Evolutionary conservation across 2,797 vertebrate genomes (phyloP).

Genomic region (Sarcoramphus papa): DNA sequence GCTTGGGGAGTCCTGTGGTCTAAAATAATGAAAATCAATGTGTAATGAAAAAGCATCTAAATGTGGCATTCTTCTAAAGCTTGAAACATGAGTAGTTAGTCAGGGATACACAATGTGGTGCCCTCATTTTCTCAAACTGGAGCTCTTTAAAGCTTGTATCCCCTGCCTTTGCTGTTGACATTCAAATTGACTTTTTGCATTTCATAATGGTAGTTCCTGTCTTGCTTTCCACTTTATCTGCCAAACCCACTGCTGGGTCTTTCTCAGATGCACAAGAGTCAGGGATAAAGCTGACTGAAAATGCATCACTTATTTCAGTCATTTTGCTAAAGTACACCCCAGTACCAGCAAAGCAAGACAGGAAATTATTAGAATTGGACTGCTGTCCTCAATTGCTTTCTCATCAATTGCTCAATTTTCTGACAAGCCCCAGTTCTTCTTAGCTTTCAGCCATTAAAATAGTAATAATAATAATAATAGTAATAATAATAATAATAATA

Average conservation of each 20-base stretch:
- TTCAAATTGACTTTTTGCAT: conserved; percentile 73
- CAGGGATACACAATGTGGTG: not conserved
- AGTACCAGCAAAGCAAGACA: conserved; percentile 47
- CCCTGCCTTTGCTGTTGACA: conserved; percentile 63
- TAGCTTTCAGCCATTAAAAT: conserved; percentile 24
- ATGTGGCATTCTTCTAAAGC: not conserved
- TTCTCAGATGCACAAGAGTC: conserved; percentile 60
- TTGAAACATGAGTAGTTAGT: conserved; percentile 7
- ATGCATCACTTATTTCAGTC: conserved; percentile 65
- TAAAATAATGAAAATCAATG: conserved; percentile 24
- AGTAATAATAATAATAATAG: not conserved
- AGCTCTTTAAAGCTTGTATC: conserved; percentile 39
- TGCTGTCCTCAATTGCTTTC: conserved; percentile 52
- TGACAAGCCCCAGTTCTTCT: conserved; percentile 15
- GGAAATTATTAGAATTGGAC: conserved; percentile 57
- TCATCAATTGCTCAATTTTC: conserved; percentile 58
- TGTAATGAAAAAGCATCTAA: not conserved
- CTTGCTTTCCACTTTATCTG: conserved; percentile 67
- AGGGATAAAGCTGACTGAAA: conserved; percentile 50
- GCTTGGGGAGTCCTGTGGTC: not conserved
- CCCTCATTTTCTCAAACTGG: conserved; percentile 61
- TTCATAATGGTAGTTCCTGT: conserved; percentile 64
- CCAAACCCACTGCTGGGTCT: conserved; percentile 62
- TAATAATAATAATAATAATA: not conserved
- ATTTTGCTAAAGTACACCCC: conserved; percentile 63